A percentile compares a stretch with the other conserved stretches of the same genome.
Evolutionary conservation across 1,140 invertebrate genomes (phyloP).

Genomic region (Temnothorax nylanderi): DNA sequence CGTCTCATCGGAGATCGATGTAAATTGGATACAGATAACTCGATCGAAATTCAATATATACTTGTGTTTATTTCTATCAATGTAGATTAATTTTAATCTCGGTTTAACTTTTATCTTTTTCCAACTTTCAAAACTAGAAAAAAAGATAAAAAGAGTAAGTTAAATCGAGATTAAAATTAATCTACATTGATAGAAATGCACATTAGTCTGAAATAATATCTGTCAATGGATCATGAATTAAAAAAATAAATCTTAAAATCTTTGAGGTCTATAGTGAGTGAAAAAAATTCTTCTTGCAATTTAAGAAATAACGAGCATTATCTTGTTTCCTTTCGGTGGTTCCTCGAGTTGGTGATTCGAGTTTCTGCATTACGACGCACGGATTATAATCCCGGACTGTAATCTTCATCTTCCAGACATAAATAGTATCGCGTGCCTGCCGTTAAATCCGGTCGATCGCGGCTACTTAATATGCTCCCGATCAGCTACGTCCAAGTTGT

Average conservation of each 20-base stretch:
- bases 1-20: background rate
- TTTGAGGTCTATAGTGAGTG: background rate
- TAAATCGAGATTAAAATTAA: no score
- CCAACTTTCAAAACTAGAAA: no score
- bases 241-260: no score
- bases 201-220: background rate
- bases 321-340: background rate
- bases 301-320: background rate
- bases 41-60: background rate
- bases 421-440: constrained; percentile 78
- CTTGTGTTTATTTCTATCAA: no score
- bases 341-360: background rate
- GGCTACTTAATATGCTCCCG: constrained; percentile 83
- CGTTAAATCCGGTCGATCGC: constrained; percentile 79
- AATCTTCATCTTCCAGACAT: constrained; percentile 64
- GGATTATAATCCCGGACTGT: background rate
- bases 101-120: no score
- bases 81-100: no score
- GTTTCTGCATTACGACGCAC: background rate
- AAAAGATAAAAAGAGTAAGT: no score
- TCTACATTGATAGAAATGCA: no score
- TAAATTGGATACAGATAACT: background rate
- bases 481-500: constrained; percentile 70
- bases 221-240: no score
- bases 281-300: background rate